Evolutionary conservation across 2,113 vertebrate species (phyloP).

Genomic region (Cephalopholis sonnerati): DNA sequence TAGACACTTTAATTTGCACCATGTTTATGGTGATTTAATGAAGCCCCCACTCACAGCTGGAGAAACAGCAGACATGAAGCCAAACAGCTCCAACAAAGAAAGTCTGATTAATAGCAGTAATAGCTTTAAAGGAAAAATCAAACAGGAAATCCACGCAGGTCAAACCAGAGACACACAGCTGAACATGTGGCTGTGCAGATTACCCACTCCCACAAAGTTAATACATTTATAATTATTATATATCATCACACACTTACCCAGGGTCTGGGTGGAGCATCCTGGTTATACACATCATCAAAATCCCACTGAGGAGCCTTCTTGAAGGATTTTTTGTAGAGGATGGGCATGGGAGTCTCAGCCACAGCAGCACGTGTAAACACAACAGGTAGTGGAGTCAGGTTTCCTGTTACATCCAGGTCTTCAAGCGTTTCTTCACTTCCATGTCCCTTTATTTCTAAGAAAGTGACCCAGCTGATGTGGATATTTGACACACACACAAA

Average conservation of each 20-base stretch:
- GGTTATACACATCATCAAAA: constrained; percentile 79
- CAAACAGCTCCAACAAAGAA: not conserved
- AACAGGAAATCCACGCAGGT: not conserved
- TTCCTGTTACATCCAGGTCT: not conserved
- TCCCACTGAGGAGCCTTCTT: constrained; percentile 72
- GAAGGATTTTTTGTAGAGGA: constrained; percentile 53
- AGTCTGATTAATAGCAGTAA: not conserved
- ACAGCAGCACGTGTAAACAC: no score
- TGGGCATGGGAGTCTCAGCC: constrained; percentile 60
- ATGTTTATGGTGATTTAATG: not conserved
- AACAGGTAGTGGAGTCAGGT: rapidly evolving
- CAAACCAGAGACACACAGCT: not conserved
- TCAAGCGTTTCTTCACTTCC: not conserved
- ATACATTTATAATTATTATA: rapidly evolving
- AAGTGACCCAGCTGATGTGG: constrained; percentile 3
- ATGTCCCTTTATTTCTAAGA: not conserved
- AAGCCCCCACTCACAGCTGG: not conserved
- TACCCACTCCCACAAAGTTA: not conserved
- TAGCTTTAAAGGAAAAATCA: not conserved
- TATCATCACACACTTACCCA: constrained; percentile 58
- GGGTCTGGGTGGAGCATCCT: constrained; percentile 46
- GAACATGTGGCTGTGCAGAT: not conserved
- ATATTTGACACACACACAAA: constrained; percentile 13
- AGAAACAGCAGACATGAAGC: not conserved
- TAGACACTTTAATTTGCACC: not conserved